phyloP scores from a whole-genome alignment of 2,888 invertebrate genomes.

The Brachylomia viminalis region DNA sequence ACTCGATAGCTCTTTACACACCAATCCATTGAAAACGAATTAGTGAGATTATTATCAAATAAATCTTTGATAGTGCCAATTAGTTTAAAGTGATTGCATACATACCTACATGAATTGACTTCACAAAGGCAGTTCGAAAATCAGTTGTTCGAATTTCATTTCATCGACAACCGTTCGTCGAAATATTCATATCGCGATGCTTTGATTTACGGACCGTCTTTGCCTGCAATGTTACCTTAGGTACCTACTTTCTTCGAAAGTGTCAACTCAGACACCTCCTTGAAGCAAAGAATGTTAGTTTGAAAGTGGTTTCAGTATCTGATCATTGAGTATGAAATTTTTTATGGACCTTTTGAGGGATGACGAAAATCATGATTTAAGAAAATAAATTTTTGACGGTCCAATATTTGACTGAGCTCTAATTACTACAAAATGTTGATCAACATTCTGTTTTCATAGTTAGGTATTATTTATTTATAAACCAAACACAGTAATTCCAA shows the following conservation, averaged over 20 bases:
- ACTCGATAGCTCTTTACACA: slow-evolving; percentile 8
- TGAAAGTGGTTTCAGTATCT: not conserved
- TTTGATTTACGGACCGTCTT: not conserved
- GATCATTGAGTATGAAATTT: not conserved
- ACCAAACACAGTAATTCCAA: slow-evolving; percentile 1
- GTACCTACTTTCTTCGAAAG: not conserved
- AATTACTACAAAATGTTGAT: not conserved
- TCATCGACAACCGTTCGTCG: not conserved
- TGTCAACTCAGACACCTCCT: not conserved
- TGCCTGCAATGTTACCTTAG: not conserved
- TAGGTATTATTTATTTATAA: not conserved
- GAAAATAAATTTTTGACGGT: not conserved
- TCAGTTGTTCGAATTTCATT: slow-evolving; percentile 13
- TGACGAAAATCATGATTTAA: not conserved
- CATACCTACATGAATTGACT: slow-evolving; percentile 4
- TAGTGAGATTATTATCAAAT: slow-evolving; percentile 44
- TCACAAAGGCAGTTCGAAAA: slow-evolving; percentile 5
- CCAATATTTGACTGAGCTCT: not conserved
- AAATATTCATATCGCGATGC: not conserved
- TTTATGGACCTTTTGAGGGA: not conserved
- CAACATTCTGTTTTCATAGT: not conserved
- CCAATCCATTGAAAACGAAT: slow-evolving; percentile 37
- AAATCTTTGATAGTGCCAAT: slow-evolving; percentile 41
- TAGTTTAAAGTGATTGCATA: slow-evolving; percentile 24
- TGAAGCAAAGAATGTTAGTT: not conserved